phyloP scores from a whole-genome alignment of 2,113 vertebrate species.

The Pluvialis apricaria region DNA sequence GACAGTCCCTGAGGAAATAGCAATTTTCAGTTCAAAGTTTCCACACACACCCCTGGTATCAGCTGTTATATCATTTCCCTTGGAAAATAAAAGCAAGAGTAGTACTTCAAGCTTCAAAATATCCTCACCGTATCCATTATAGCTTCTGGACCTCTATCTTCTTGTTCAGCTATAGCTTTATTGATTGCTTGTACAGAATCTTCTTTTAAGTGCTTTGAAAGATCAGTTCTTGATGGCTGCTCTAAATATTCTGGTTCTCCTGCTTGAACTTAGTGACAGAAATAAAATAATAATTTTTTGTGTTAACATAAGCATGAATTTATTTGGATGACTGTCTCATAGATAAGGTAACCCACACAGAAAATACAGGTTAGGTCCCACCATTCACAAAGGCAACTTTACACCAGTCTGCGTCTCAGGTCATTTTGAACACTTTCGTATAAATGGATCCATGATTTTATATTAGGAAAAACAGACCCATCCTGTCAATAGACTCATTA shows the following conservation, averaged over 20 bases:
- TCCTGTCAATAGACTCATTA: neutral
- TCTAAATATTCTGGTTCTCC: constrained; percentile 96
- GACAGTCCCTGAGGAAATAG: neutral
- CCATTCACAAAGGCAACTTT: neutral
- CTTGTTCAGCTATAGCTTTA: constrained; percentile 85
- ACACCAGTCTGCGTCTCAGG: neutral
- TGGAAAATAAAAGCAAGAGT: neutral
- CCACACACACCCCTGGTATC: neutral
- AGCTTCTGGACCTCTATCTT: constrained; percentile 87
- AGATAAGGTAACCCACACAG: neutral
- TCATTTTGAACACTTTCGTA: neutral
- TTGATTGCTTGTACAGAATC: constrained; percentile 90
- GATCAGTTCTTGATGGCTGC: constrained; percentile 87
- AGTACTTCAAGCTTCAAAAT: constrained; percentile 10
- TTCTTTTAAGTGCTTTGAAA: constrained; percentile 90
- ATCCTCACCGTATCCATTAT: constrained; percentile 85
- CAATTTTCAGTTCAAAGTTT: neutral
- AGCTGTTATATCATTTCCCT: neutral
- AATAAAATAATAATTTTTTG: constrained; percentile 40
- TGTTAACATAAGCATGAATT: neutral
- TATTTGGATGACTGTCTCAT: neutral
- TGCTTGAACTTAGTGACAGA: constrained; percentile 76
- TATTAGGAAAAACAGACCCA: neutral
- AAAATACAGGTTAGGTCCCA: neutral
- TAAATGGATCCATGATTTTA: neutral